Evolutionary conservation across 2,888 invertebrate species (phyloP).

Genomic region (Agrotis puta): DNA sequence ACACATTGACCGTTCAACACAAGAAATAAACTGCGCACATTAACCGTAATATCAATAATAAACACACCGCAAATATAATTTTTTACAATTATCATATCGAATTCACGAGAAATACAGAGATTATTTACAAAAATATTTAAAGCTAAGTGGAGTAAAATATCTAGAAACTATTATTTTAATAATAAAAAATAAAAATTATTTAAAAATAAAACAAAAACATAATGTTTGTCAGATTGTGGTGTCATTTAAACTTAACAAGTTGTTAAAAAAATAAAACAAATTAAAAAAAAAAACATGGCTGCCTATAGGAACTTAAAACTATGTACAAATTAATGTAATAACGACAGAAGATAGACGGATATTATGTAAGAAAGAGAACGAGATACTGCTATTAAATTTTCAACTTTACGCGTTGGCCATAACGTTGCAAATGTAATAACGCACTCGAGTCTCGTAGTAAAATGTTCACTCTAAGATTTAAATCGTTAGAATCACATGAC

Average conservation of each 20-base stretch:
- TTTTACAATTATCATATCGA: conserved; percentile 41
- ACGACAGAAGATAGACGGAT: neutral
- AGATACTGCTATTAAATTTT: neutral
- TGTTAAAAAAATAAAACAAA: conserved; percentile 54
- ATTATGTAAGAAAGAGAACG: neutral
- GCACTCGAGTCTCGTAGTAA: neutral
- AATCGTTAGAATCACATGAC: neutral
- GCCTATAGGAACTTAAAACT: conserved; percentile 69
- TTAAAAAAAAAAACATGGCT: conserved; percentile 69
- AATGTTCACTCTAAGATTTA: neutral
- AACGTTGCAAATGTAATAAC: neutral
- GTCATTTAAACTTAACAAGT: conserved; percentile 69
- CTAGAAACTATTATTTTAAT: conserved; percentile 44
- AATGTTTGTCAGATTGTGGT: conserved; percentile 42
- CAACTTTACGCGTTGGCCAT: neutral
- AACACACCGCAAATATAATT: conserved; percentile 60
- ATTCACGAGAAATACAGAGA: conserved; percentile 44
- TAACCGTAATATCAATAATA: conserved; percentile 40
- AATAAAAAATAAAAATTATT: conserved; percentile 48
- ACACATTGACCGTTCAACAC: conserved; percentile 24
- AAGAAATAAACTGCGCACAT: conserved; percentile 26
- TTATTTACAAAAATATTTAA: conserved; percentile 65
- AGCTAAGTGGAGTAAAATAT: conserved; percentile 56
- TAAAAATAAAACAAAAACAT: conserved; percentile 56
- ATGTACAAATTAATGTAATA: conserved; percentile 51